Evolutionary conservation across 2,113 vertebrate genomes (phyloP), one percentile per base, ranked within the genome.

Genomic region (Calonectris borealis): DNA sequence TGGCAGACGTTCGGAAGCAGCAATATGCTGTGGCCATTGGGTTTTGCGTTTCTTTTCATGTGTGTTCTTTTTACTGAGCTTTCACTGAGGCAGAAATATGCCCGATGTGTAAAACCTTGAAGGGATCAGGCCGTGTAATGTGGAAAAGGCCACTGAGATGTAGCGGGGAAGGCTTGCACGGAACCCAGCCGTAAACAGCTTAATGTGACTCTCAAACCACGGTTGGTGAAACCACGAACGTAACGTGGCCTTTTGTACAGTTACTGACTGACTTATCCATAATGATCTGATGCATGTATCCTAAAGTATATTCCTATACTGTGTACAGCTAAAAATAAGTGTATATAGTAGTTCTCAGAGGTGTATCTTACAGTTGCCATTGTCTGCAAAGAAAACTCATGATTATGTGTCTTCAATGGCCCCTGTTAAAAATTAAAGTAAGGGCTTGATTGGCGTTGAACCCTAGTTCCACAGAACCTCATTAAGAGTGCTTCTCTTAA

Each of bases 141-240:
- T 0, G 0, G 34, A 78, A 42, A 60, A 65, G 38, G 19, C 46
- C 18, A 34, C 78, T 3, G 1, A 36, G 1, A 2, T 1, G 2
- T 9, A 40, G 52, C 4, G 1, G 49, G 57, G 34, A 83, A 79
- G 38, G 65, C 7, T 83, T 65, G 9, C 15, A 26, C 80, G 40
- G n/a, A 79, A 66, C 83, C 32, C 38, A 36, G 3, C n/a, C 71
- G 57, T 54, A 22, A 90, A 51, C 29, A 69, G 85, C 17, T 42
- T 60, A 8, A 17, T 10, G 18, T 65, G 54, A 44, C 18, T 66
- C 42, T 70, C 20, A 38, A 32, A 70, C 25, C 7, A 2, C 14
- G 8, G 14, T 6, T 75, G 38, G 32, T 25, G 38, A 60, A 87
- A 51, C 34, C 36, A 12, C 49, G 13, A 21, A 31, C 0, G 2